Conservation (phyloP, 2,113 vertebrate species). For the Aegotheles bennettii region DNA sequence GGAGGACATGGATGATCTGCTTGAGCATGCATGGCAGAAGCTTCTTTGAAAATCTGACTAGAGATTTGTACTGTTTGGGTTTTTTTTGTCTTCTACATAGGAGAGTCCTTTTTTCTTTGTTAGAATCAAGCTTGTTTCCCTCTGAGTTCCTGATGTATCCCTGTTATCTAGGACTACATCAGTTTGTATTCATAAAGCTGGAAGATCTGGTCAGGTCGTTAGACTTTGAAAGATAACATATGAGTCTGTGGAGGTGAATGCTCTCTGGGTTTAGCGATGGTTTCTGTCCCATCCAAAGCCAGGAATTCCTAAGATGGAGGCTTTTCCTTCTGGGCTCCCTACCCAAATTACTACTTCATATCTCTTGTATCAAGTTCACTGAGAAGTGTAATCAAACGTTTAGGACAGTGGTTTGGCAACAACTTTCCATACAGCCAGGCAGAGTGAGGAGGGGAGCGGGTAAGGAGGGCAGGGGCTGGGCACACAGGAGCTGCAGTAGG, state of each 20-base stretch:
- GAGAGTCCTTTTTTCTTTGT: background rate
- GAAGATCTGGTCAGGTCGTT: background rate
- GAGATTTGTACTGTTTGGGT: background rate
- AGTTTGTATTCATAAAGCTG: background rate
- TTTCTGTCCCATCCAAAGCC: background rate
- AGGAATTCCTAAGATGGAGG: background rate
- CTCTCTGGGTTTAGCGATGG: background rate
- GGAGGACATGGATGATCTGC: background rate
- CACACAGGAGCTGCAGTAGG: background rate
- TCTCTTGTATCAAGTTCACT: background rate
- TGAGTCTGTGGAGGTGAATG: background rate
- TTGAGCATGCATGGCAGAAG: slow-evolving; percentile 53
- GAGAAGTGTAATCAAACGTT: background rate
- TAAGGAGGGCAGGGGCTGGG: background rate
- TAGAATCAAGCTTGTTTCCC: background rate
- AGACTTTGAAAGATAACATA: background rate
- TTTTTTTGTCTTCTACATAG: background rate
- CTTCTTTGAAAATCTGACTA: background rate
- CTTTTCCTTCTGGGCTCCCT: slow-evolving; percentile 12
- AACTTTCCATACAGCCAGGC: background rate
- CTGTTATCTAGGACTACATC: background rate
- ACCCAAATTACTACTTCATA: background rate
- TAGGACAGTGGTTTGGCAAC: background rate
- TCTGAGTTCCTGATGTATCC: background rate
- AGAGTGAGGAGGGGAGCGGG: background rate